Evolutionary conservation across 2,888 invertebrate genomes (phyloP), one percentile per base, ranked within the genome.

Genomic region (Adelognathus sp.): DNA sequence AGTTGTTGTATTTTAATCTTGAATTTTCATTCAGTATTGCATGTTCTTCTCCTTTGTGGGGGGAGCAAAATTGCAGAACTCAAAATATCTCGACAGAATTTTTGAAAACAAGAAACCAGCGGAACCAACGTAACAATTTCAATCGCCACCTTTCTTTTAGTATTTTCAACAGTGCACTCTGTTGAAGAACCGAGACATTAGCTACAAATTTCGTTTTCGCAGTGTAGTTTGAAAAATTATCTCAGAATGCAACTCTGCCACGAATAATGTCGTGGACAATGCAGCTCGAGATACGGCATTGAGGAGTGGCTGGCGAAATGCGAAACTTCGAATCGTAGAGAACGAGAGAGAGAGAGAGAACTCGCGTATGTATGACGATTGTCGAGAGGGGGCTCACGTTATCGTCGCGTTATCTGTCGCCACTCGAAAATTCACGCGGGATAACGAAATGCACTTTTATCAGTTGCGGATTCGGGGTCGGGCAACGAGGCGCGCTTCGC

Each of bases 391-490:
- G 41, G 39, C 24, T 29, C 44, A 27, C 44, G 31, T 27, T 60
- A 39, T 64, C 71, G 18, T 29, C 0, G 31, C 60, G 61, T 54
- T 79, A 79, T 79, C 79, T 27, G 33, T 44, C 39, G 54, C n/a
- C 44, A 46, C 71, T 75, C 75, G 66, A 79, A 79, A 79, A 75
- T 79, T 71, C 75, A 71, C n/a, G 21, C 70, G 60, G 75, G 52
- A 75, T 71, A 79, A 73, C 73, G 60, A 84, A 85, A 85, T 85
- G 84, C 80, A 85, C 83, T 78, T 83, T 83, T 83, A 83, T 82
- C 73, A 82, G 31, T n/a, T 84, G 85, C 56, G 81, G 81, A 84
- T 82, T 82, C 80, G 78, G 82, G 81, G 77, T 81, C 79, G 80
- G 72, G 46, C 75, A 77, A 74, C 63, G 75, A 71, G 72, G 63